Percentiles rank a stretch among this genome's conserved stretches.
These are phyloP conservation scores for Peromyscus californicus DNA, from an alignment of 2,113 vertebrate genomes.

Conservation along the genomic window DNA sequence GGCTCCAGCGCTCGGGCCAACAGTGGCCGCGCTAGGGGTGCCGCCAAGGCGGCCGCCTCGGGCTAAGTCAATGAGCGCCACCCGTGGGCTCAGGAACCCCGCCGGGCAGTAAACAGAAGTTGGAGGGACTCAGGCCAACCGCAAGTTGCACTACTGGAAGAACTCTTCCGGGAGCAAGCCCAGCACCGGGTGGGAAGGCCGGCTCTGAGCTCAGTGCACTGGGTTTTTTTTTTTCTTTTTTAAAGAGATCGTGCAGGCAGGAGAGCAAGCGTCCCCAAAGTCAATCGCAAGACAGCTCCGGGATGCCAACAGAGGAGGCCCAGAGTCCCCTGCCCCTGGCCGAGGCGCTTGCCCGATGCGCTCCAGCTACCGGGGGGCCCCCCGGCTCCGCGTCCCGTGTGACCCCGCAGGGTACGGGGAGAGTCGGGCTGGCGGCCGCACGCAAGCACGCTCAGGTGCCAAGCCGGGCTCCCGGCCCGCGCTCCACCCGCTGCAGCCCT, in stretches of 20 bases:
- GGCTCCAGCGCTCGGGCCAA: background rate
- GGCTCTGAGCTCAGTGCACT: background rate
- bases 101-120: slow-evolving; percentile 75
- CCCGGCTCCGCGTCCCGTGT: background rate
- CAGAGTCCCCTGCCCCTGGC: background rate
- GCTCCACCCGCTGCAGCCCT: background rate
- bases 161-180: slow-evolving; percentile 71
- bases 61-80: slow-evolving; percentile 41
- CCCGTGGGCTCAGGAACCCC: slow-evolving; percentile 47
- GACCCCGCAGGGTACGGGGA: background rate
- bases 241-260: background rate
- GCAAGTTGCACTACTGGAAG: slow-evolving; percentile 80
- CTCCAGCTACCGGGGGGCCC: background rate
- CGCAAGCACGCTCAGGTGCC: slow-evolving; percentile 67
- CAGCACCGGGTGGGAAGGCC: slow-evolving; percentile 48
- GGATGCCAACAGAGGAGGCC: background rate
- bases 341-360: background rate
- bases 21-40: background rate
- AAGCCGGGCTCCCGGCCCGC: background rate
- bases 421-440: background rate
- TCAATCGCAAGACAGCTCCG: background rate
- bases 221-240: background rate
- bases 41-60: background rate
- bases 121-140: slow-evolving; percentile 79
- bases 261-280: background rate